A percentile compares a stretch with the other conserved stretches of the same genome.
These are phyloP conservation scores for Muscicapa striata DNA, from an alignment of 2,797 vertebrate genomes.

Conservation along the genomic window DNA sequence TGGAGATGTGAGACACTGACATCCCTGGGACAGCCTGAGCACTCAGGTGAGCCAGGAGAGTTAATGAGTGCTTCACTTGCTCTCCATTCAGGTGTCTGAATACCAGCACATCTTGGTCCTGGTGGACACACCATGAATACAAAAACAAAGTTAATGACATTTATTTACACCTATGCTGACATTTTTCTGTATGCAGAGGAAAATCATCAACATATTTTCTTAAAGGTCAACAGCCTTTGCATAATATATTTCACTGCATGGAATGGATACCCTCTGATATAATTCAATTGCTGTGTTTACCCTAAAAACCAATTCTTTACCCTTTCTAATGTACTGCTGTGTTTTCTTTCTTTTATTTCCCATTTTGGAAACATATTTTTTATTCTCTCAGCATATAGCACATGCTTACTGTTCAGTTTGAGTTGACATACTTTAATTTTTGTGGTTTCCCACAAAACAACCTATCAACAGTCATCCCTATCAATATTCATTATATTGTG, in stretches of 20 bases:
- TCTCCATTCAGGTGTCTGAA: constrained; percentile 1
- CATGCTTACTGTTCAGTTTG: not conserved
- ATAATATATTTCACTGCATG: constrained; percentile 39
- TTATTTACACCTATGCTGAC: constrained; percentile 52
- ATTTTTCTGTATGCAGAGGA: constrained; percentile 57
- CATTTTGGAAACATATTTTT: not conserved
- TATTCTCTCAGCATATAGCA: not conserved
- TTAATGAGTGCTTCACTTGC: not conserved
- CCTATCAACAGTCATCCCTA: too few relatives aligned
- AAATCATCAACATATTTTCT: constrained; percentile 50
- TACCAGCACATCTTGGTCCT: not conserved
- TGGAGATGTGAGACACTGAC: not conserved
- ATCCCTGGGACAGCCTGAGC: not conserved
- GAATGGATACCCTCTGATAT: constrained; percentile 1
- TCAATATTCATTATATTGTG: not conserved
- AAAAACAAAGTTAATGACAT: constrained; percentile 54
- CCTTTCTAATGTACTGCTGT: not conserved
- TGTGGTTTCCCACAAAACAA: not conserved
- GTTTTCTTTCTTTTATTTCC: not conserved
- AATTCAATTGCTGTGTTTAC: constrained; percentile 31
- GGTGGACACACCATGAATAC: constrained; percentile 6
- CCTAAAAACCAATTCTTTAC: not conserved
- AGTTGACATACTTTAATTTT: not conserved
- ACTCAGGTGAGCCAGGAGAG: not conserved
- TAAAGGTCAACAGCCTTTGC: constrained; percentile 63